Evolutionary conservation across 2,113 vertebrate species (phyloP), one percentile per base, ranked within the genome.

Genomic region (Trematomus loennbergii): DNA sequence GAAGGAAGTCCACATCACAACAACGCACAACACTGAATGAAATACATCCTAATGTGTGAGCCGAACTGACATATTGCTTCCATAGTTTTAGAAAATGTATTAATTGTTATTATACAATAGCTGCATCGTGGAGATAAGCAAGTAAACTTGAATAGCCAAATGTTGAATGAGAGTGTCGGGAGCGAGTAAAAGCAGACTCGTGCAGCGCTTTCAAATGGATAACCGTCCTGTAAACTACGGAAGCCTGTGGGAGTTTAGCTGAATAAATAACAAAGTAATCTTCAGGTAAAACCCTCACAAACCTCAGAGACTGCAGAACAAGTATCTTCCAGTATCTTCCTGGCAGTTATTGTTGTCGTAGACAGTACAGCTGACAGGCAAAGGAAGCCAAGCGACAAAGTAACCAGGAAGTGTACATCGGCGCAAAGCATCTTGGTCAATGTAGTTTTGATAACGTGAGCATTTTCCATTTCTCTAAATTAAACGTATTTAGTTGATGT

Each of bases 371-470:
- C 48, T 85, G 79, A 81, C 75, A 64, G 18, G 13, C 18, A 20
- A 1, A 68, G 62, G 49, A 86, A 81, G 45, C 78, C 61, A 79
- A 72, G 25, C n/a, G 5, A 0, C 43, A n/a, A 48, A 43, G 88
- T 87, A 91, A 86, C 88, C 12, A 86, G 91, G 89, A 92, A 91
- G 83, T 78, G 55, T 18, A 33, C 12, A 17, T 15, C 1, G 2
- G 7, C 75, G 79, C 85, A 86, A 87, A 45, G 91, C 75, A 89
- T 87, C 11, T 4, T 87, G 91, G 91, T 82, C 61, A 46, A 3
- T 0, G 88, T 71, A 87, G 88, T 91, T 72, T 25, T 2, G 0
- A 59, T 79, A 46, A 29, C 11, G 40, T 29, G 6, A 36, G 1
- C 3, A 3, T 29, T 52, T 13, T 46, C 6, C 7, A 49, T 0